Evolutionary conservation across 2,113 vertebrate species (phyloP), one percentile per base, ranked within the genome.

Genomic region (Dasypus novemcinctus): DNA sequence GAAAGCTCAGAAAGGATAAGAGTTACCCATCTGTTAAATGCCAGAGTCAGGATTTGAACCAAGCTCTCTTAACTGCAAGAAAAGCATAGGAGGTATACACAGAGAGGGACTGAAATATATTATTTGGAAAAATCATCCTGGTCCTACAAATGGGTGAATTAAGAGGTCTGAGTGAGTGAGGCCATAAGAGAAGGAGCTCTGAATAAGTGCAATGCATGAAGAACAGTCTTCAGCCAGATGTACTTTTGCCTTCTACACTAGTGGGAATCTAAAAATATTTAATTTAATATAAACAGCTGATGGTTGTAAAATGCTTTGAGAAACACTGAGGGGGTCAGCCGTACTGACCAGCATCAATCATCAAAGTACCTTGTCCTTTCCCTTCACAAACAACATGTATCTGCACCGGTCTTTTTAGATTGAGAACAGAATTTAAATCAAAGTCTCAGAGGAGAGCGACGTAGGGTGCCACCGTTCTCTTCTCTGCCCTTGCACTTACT

Each of bases 261-360:
- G 81, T 87, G 71, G 59, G 18, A 87, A 72, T 54, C 15, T 23
- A 49, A 87, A 71, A 85, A 27, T 69, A 31, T 78, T 93, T 95
- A 90, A 79, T 87, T 95, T 84, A 82, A 86, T 94, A 38, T 76
- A 87, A 86, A 85, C 41, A 82, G 69, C 38, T 66, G 82, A 84
- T 79, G 66, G 23, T 46, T 4, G 14, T 84, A 93, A 95, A 95
- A 93, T 91, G 72, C 89, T 93, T 96, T 76, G 68, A 76, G 87
- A 90, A 76, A 81, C 25, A 69, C 69, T 1, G 54, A 69, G 43
- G 57, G 29, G 3, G 10, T 0, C 1, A 0, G 72, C 27, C 81
- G 31, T n/a, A 57, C 52, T 84, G 57, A 90, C 52, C 54, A 87
- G 52, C 54, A 72, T 83, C 43, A 68, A 54, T 90, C 83, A 93